These are phyloP conservation scores for Tenualosa ilisha DNA, from an alignment of 2,797 vertebrate genomes.

Conservation along the genomic window DNA sequence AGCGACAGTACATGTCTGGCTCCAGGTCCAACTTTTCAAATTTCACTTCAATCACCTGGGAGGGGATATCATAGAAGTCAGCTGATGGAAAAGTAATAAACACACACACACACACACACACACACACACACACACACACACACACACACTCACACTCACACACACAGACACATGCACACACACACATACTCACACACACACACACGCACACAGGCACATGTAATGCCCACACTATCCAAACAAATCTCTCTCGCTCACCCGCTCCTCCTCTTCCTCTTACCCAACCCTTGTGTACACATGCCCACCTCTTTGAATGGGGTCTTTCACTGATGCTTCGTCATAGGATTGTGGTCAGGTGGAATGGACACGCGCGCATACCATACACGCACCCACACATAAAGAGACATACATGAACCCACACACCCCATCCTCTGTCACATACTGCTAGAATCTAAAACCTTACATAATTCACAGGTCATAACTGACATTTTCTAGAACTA, in stretches of 20 bases:
- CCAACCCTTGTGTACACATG: constrained; percentile 48
- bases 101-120: constrained; percentile 28
- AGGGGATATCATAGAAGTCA: constrained; percentile 20
- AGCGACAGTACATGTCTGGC: constrained; percentile 85
- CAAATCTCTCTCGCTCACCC: constrained; percentile 18
- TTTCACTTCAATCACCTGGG: constrained; percentile 83
- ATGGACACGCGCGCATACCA: neutral
- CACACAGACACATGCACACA: constrained; percentile 20
- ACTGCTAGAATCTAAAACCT: constrained; percentile 2
- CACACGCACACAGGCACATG: constrained; percentile 11
- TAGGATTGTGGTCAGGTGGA: constrained; percentile 42
- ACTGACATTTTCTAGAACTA: neutral
- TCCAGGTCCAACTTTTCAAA: constrained; percentile 90
- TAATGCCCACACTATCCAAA: constrained; percentile 31
- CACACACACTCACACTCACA: neutral
- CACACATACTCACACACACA: neutral
- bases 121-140: neutral
- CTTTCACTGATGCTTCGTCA: constrained; percentile 67
- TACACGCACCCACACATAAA: neutral
- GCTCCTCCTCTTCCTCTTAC: constrained; percentile 3
- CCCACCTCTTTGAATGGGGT: constrained; percentile 65
- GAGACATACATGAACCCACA: neutral
- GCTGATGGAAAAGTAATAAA: neutral
- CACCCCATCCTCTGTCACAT: neutral
- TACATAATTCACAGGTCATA: constrained; percentile 4